Base-by-base conservation (phyloP, 2,888 invertebrate species). In the Entomobrya proxima region DNA sequence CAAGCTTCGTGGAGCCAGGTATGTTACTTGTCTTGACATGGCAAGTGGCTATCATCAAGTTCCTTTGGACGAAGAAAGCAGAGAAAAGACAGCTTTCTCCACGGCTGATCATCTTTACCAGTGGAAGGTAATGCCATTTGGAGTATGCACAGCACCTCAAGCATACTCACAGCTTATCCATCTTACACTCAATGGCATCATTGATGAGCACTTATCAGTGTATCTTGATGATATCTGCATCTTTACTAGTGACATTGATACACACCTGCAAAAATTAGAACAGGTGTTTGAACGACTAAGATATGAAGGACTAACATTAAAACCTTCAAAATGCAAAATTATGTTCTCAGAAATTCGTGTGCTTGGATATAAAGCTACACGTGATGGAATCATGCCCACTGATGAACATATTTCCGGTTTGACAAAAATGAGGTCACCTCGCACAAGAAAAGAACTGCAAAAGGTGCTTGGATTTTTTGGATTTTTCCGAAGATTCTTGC, bases 361-460 rank as follows among this genome's bases (percentile, higher is more conserved):
- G 1, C 40, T 79, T 7, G 79, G 79, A 11, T 50, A 30, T n/a
- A 67, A 64, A 21, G 32, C 55, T 13, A 32, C 37, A 1, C 2
- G 35, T 1, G 52, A 79, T 5, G 79, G 79, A 11, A 18, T 69
- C 5, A 9, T 32, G 11, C 40, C 52, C 3, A 69, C 69, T 11
- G 69, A 50, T 21, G 64, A 44, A 21, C 61, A 64, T 13, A 21
- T 78, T 9, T 3, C 64, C 0, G 79, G 69, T 0, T 47, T 79
- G 6, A 40, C 30, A 2, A 11, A 44, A 5, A 40, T 79, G 50
- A 1, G 18, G 11, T 1, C 78, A 21, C 78, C 78, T 18, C 44
- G n/a, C n/a, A 50, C 79, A 24, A 52, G 37, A 52, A 80, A 80
- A 18, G 58, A 80, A 44, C 35, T 69, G 1, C 67, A 67, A 40